Base-by-base conservation (phyloP, 2,797 vertebrate genomes). In the Salmo trutta region DNA sequence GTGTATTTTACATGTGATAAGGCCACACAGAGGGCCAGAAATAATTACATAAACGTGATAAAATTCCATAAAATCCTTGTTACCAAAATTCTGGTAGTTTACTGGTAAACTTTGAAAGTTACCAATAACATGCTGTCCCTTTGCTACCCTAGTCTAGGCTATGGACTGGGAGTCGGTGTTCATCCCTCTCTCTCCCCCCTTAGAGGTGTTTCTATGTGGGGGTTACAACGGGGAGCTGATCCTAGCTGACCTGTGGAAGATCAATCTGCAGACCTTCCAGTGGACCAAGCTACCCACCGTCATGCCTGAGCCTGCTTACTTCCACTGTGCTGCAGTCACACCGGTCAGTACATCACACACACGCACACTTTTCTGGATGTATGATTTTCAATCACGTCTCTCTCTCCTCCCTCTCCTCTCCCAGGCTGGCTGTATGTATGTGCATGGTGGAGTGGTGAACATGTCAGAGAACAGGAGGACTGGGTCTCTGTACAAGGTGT, bases 251-350 rank as follows among this genome's bases (percentile, higher is more conserved):
- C 90, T 99, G 72, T 99, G 98, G 98, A 98, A 97, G 90, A 91
- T 99, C 77, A 97, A 91, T 83, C 93, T 99, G 77, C 95, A 95
- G 52, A 96, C 94, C 0, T 97, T 96, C 84, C 96, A 98, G 84
- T 99, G 98, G 98, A 93, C 94, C 2, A 97, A 92, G 86, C 94
- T 99, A 0, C 97, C 96, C 0, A 96, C 96, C 0, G 75, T 94
- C 36, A 98, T 99, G 98, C 98, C 98, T 0, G 97, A 99, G 74
- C 98, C 98, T 0, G 96, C 96, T 2, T 99, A 99, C 87, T 99
- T 99, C 82, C 98, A 99, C 93, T 99, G 97, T 75, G 98, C 98
- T 73, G 97, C 97, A 0, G 97, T 99, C 77, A 99, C 98, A 53
- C 98, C 98, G 15, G 98, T 99, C 75, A 94, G 96, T 93, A 29